Percentiles rank a stretch among this genome's conserved stretches.
Conservation (phyloP, 2,888 invertebrate species). For the Trachelus iudaicus region DNA sequence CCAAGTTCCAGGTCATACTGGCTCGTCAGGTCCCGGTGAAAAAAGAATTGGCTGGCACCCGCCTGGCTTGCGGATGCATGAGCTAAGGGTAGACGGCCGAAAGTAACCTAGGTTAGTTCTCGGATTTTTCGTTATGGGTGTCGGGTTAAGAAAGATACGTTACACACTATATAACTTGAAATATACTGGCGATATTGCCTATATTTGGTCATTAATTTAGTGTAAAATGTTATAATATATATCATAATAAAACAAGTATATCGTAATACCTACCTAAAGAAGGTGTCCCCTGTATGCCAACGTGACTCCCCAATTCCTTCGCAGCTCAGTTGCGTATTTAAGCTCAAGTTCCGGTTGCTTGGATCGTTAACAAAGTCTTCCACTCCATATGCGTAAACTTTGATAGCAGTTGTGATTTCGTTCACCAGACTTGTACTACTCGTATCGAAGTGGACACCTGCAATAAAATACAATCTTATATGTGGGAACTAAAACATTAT, state of each 20-base stretch:
- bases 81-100: too few species aligned
- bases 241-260: background rate
- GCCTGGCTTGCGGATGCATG: too few species aligned
- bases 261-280: constrained; percentile 68
- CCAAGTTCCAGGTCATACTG: too few species aligned
- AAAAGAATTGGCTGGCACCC: too few species aligned
- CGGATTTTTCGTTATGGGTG: too few species aligned
- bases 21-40: too few species aligned
- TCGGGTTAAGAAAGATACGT: too few species aligned
- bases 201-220: background rate
- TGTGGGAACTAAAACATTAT: too few species aligned
- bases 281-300: constrained; percentile 87
- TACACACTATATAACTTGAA: too few species aligned
- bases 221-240: background rate
- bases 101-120: too few species aligned
- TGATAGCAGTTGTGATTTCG: constrained; percentile 90
- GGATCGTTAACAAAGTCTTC: constrained; percentile 86
- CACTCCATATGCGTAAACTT: constrained; percentile 91
- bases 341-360: constrained; percentile 74
- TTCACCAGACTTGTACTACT: constrained; percentile 83
- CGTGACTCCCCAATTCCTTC: constrained; percentile 82
- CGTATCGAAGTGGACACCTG: constrained; percentile 93
- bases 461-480: constrained; percentile 14
- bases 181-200: too few species aligned
- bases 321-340: constrained; percentile 85